These are phyloP conservation scores for Ashinkailepas kermadecensis DNA, from an alignment of 2,888 invertebrate species.

Conservation along the genomic window DNA sequence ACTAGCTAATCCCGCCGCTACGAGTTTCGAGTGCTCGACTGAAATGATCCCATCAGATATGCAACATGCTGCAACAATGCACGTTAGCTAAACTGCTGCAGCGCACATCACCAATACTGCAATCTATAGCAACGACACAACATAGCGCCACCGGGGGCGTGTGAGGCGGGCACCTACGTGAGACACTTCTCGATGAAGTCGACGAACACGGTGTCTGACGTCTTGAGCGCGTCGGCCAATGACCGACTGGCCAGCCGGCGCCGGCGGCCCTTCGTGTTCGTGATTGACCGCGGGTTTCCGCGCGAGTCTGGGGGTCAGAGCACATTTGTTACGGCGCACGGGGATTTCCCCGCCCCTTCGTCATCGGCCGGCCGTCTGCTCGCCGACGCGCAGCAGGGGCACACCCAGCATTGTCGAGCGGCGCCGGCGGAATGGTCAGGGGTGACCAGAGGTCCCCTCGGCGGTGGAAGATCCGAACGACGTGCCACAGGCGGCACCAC, in stretches of 20 bases:
- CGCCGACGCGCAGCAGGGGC: no score
- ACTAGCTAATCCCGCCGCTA: not conserved
- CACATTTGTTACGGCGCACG: conserved; percentile 19
- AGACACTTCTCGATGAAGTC: conserved; percentile 85
- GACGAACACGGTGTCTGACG: conserved; percentile 78
- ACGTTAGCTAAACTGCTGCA: not conserved
- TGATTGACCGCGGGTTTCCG: conserved; percentile 80
- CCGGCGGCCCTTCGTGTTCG: conserved; percentile 89
- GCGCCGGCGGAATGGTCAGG: no score
- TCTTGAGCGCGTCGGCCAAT: conserved; percentile 69
- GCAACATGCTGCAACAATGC: not conserved
- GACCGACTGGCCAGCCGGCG: conserved; percentile 77
- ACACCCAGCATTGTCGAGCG: no score
- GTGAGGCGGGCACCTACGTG: conserved; percentile 57
- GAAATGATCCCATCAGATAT: not conserved
- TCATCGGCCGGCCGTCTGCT: no score
- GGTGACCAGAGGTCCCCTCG: no score
- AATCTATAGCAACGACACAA: not conserved
- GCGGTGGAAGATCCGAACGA: no score
- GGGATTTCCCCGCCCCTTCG: no score
- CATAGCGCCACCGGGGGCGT: not conserved
- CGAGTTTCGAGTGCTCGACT: not conserved
- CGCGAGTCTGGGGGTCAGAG: conserved; percentile 63
- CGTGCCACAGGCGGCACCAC: no score
- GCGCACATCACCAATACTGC: not conserved